These are phyloP conservation scores for Bombus huntii DNA, from an alignment of 1,140 invertebrate genomes.

Conservation along the genomic window DNA sequence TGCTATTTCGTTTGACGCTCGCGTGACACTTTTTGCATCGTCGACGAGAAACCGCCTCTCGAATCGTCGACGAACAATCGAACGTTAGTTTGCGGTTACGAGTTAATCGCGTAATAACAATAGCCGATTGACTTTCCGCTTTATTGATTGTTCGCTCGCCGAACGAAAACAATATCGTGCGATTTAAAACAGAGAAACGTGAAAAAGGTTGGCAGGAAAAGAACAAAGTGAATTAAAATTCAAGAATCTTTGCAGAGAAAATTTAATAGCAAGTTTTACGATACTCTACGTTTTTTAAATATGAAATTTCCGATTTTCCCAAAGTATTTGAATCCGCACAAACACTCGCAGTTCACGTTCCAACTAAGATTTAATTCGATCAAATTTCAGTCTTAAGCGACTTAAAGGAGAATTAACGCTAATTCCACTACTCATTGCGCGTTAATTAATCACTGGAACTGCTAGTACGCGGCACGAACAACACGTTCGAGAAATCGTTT, in stretches of 20 bases:
- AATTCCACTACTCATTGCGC: background rate
- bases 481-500: background rate
- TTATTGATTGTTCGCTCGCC: background rate
- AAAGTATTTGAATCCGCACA: background rate
- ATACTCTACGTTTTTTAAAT: no score
- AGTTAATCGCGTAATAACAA: slow-evolving; percentile 5
- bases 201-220: background rate
- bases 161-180: background rate
- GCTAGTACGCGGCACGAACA: no score
- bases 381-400: background rate
- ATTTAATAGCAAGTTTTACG: background rate
- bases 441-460: background rate
- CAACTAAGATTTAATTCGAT: background rate
- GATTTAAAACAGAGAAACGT: background rate
- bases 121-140: background rate
- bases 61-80: background rate
- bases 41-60: background rate
- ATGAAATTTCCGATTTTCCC: background rate
- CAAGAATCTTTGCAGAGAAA: background rate
- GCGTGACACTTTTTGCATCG: slow-evolving; percentile 24
- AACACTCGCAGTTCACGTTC: background rate
- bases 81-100: background rate
- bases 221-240: background rate
- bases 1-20: slow-evolving; percentile 6
- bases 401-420: background rate